Evolutionary conservation across 2,113 vertebrate species (phyloP).

Genomic region (Nycticorax nycticorax): DNA sequence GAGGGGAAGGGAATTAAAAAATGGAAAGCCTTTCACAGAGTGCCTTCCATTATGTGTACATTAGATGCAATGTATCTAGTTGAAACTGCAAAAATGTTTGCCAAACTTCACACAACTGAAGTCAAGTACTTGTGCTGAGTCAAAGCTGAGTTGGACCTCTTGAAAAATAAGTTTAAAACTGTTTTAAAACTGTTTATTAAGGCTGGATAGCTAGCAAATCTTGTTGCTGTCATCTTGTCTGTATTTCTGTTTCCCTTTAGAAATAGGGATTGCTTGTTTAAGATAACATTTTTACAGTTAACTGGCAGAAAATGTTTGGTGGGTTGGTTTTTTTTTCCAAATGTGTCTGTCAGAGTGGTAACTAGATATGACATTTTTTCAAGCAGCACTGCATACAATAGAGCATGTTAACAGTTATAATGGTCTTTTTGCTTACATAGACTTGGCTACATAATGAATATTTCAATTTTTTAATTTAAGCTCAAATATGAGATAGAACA

Average conservation of each 20-base stretch:
- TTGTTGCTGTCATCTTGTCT: not conserved
- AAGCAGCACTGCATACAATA: not conserved
- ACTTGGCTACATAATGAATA: not conserved
- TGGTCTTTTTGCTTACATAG: not conserved
- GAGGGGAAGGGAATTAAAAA: not conserved
- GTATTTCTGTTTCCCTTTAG: not conserved
- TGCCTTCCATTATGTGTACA: not conserved
- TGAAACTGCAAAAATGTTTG: not conserved
- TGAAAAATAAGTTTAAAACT: not conserved
- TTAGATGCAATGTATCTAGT: not conserved
- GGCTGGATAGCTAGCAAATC: not conserved
- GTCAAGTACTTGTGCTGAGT: not conserved
- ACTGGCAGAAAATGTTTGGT: not conserved
- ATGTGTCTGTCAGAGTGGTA: not conserved
- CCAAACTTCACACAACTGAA: not conserved
- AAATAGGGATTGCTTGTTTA: not conserved
- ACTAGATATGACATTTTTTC: not conserved
- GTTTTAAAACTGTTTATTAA: not conserved
- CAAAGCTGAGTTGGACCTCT: not conserved
- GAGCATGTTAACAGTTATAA: not conserved
- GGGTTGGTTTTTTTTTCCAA: not conserved
- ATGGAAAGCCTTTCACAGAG: not conserved
- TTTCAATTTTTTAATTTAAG: not conserved
- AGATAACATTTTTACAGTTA: not conserved
- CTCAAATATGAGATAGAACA: not conserved